A percentile compares a stretch with the other conserved stretches of the same genome.
Conservation (phyloP, 2,797 vertebrate genomes). For the Gorsachius magnificus region DNA sequence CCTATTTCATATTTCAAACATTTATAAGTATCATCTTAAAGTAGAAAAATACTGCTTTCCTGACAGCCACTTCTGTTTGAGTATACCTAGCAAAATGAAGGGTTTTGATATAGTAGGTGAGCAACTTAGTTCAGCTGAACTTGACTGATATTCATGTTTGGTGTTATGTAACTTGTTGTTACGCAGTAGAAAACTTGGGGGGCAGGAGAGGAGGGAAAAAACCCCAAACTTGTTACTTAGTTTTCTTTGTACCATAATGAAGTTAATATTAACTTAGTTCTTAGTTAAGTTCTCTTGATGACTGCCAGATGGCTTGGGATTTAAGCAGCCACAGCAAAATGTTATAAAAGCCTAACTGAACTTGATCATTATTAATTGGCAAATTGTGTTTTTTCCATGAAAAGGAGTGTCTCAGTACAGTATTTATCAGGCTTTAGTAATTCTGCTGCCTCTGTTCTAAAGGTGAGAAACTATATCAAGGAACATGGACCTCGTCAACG, state of each 20-base stretch:
- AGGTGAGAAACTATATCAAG: constrained; percentile 97
- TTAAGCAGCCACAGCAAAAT: background rate
- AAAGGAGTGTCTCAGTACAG: background rate
- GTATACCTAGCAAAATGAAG: background rate
- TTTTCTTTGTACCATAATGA: background rate
- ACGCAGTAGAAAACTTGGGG: background rate
- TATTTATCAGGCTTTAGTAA: background rate
- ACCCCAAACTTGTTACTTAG: background rate
- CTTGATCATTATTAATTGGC: background rate
- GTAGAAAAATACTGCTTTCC: background rate
- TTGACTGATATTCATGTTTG: background rate
- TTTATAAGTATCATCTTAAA: background rate
- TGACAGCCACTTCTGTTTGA: background rate
- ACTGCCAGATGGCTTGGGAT: background rate
- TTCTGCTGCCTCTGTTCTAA: constrained; percentile 3
- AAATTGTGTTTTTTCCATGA: background rate
- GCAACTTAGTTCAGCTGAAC: background rate
- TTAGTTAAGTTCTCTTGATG: background rate
- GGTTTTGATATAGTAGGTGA: background rate
- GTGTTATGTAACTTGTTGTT: background rate
- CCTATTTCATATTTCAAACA: background rate
- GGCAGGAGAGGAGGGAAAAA: background rate
- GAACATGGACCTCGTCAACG: constrained; percentile 93
- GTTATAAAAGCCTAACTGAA: background rate
- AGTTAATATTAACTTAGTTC: background rate